These are phyloP conservation scores for Drosophila kurseongensis DNA, from an alignment of 1,140 invertebrate genomes.

Conservation along the genomic window DNA sequence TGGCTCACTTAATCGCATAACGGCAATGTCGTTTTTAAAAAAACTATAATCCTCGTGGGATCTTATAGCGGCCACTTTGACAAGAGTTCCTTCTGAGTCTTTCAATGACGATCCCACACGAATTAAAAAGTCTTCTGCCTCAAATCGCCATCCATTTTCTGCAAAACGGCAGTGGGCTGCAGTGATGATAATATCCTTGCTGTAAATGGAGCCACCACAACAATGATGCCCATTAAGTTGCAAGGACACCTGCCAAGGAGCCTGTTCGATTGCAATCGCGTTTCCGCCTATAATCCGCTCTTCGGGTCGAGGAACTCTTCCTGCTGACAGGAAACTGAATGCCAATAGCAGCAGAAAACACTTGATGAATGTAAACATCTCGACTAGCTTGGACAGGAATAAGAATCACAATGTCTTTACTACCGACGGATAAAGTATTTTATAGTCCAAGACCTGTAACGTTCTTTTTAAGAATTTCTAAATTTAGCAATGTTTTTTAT, in stretches of 20 bases:
- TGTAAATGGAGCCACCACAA: constrained; percentile 1
- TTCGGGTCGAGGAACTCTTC: not conserved
- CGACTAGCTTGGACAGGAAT: not conserved
- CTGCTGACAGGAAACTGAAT: not conserved
- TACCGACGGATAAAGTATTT: not conserved
- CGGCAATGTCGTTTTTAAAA: not conserved
- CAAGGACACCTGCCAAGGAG: constrained; percentile 7
- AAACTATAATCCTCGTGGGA: not conserved
- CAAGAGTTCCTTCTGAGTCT: not conserved
- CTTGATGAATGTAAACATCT: constrained; percentile 1
- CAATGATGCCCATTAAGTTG: accelerated
- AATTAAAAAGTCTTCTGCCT: not conserved
- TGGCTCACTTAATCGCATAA: not conserved
- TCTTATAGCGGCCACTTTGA: not conserved
- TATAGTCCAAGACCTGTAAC: not conserved
- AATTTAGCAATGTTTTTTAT: not conserved
- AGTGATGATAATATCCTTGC: not conserved
- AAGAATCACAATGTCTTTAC: not conserved
- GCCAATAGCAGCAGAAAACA: not conserved
- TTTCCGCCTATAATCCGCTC: not conserved
- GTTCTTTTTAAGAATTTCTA: not conserved
- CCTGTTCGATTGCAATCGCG: not conserved
- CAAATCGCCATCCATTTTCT: not conserved
- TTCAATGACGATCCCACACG: not conserved
- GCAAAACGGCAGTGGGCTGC: not conserved